Conservation (phyloP, 2,113 vertebrate genomes). For the Oryzias woworae region DNA sequence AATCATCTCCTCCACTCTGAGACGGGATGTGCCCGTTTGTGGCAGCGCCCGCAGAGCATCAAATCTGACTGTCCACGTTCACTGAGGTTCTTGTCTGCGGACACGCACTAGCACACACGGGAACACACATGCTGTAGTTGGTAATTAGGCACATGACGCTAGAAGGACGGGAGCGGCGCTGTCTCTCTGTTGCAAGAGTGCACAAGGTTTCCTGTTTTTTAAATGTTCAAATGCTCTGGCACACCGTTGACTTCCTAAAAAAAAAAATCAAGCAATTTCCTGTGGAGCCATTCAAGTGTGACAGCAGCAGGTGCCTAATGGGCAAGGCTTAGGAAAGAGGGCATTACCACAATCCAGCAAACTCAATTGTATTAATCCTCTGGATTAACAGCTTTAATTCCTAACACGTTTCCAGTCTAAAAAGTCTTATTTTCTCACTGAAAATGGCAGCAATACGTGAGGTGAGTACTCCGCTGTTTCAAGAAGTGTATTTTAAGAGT, state of each 20-base stretch:
- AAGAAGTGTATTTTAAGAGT: constrained; percentile 2
- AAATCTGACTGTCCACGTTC: constrained; percentile 73
- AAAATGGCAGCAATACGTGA: constrained; percentile 58
- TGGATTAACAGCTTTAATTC: constrained; percentile 73
- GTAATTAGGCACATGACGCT: constrained; percentile 68
- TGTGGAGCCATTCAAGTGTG: constrained; percentile 56
- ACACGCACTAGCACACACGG: constrained; percentile 12
- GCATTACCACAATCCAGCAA: constrained; percentile 73
- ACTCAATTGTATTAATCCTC: constrained; percentile 79
- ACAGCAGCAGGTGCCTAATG: constrained; percentile 75
- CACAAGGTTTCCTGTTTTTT: constrained; percentile 37
- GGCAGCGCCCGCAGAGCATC: constrained; percentile 60
- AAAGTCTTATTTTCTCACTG: constrained; percentile 62
- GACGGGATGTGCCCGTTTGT: constrained; percentile 53
- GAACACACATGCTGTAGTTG: constrained; percentile 24
- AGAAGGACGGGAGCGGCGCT: constrained; percentile 57
- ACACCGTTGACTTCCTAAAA: constrained; percentile 30
- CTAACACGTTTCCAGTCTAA: constrained; percentile 65
- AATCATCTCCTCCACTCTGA: constrained; percentile 52
- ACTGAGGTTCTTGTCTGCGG: constrained; percentile 60
- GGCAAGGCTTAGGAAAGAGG: constrained; percentile 69
- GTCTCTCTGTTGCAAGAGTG: constrained; percentile 35
- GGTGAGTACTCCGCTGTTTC: constrained; percentile 40
- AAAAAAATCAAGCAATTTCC: constrained; percentile 70
- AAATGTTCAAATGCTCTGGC: constrained; percentile 45